Percentiles rank a stretch among this genome's conserved stretches.
Conservation (phyloP, 2,113 vertebrate genomes). For the Datnioides undecimradiatus region DNA sequence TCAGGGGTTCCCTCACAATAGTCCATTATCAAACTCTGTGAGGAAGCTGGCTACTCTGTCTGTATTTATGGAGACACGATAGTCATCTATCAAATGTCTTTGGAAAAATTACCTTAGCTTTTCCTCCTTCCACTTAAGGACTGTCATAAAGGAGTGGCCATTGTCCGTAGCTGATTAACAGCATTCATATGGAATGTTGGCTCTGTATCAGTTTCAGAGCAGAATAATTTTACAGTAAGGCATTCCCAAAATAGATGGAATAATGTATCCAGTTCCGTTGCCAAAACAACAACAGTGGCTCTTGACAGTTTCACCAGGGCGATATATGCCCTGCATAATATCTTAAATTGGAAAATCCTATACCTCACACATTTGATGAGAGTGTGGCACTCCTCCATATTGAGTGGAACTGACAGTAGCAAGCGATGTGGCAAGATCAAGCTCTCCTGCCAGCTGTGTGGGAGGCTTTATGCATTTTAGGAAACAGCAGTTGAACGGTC, state of each 20-base stretch:
- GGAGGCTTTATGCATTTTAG: slow-evolving; percentile 47
- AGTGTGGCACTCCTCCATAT: slow-evolving; percentile 21
- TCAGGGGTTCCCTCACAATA: slow-evolving; percentile 30
- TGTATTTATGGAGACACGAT: slow-evolving; percentile 14
- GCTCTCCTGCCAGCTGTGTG: slow-evolving; percentile 50
- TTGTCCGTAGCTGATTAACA: neutral
- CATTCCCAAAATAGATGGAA: slow-evolving; percentile 20
- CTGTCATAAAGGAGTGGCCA: neutral
- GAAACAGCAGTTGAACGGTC: slow-evolving; percentile 46
- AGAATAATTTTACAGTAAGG: neutral
- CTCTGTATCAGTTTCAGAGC: neutral
- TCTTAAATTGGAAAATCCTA: slow-evolving; percentile 60
- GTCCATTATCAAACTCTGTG: slow-evolving; percentile 26
- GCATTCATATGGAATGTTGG: neutral
- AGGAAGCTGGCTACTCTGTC: slow-evolving; percentile 1
- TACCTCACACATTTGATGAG: slow-evolving; percentile 35
- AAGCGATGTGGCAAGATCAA: slow-evolving; percentile 13
- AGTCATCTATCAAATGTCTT: slow-evolving; percentile 25
- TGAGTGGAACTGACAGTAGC: slow-evolving; percentile 17
- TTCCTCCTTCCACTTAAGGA: neutral
- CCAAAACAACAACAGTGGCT: slow-evolving; percentile 35
- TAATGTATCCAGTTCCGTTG: slow-evolving; percentile 4
- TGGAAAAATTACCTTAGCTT: neutral
- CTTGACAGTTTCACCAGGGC: slow-evolving; percentile 30
- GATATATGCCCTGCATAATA: slow-evolving; percentile 43